These are phyloP conservation scores for Propithecus deckenii DNA, from an alignment of 2,797 vertebrate species.

Conservation along the genomic window DNA sequence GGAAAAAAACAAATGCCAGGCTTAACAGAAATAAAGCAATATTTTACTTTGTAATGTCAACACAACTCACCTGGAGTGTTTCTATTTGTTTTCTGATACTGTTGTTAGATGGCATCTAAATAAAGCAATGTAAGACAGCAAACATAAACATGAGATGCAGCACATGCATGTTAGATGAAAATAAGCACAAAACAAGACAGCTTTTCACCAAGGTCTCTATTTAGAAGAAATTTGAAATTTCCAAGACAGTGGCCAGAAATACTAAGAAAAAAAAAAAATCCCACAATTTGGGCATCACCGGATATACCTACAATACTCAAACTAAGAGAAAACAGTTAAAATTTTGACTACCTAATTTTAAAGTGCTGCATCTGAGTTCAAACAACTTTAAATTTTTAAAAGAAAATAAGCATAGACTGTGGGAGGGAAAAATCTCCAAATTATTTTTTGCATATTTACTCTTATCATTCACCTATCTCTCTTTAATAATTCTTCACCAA, in stretches of 20 bases:
- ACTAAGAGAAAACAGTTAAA: neutral
- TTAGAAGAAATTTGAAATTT: conserved; percentile 84
- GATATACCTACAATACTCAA: neutral
- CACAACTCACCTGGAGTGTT: conserved; percentile 98
- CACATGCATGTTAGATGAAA: conserved; percentile 97
- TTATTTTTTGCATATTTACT: neutral
- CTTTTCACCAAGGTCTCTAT: conserved; percentile 87
- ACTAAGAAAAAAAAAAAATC: neutral
- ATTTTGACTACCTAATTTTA: neutral
- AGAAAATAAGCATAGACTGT: neutral
- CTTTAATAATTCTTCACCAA: conserved; percentile 34
- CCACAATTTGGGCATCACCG: neutral
- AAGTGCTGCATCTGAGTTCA: neutral
- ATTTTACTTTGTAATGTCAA: conserved; percentile 80
- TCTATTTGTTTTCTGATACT: conserved; percentile 99
- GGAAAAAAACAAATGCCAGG: conserved; percentile 51
- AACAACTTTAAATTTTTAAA: conserved; percentile 7
- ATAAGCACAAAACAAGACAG: conserved; percentile 88
- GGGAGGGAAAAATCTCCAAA: neutral
- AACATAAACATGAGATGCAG: conserved; percentile 91
- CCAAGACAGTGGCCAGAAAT: conserved; percentile 64
- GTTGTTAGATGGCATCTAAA: conserved; percentile 99
- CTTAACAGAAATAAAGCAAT: conserved; percentile 80
- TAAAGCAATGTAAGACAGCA: conserved; percentile 93
- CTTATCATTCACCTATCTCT: neutral